Evolutionary conservation across 1,140 invertebrate genomes (phyloP).

Genomic region (Trinorchestia longiramus): DNA sequence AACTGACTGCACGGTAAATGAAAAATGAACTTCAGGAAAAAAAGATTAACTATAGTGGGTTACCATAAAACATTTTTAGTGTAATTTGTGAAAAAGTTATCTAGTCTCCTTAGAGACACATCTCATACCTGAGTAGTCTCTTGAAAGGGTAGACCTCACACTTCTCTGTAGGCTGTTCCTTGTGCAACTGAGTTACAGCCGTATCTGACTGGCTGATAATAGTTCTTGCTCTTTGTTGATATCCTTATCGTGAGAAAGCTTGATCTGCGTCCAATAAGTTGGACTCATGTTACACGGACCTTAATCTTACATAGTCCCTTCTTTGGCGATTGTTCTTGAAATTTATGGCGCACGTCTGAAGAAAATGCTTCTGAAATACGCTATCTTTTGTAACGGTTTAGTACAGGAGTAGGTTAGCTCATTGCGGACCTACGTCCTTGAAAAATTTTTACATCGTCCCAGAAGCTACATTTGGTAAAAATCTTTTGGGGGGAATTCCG

Average conservation of each 20-base stretch:
- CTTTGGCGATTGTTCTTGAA: not conserved
- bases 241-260: not conserved
- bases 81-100: not conserved
- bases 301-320: not conserved
- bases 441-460: not conserved
- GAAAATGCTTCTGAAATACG: not conserved
- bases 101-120: not conserved
- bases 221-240: not conserved
- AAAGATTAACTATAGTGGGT: not conserved
- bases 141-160: not conserved
- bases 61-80: not conserved
- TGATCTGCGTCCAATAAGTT: not conserved
- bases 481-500: not conserved
- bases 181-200: not conserved
- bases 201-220: not conserved
- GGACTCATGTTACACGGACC: not conserved
- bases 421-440: not conserved
- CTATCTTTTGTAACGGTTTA: not conserved
- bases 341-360: not conserved
- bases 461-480: not conserved
- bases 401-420: not conserved
- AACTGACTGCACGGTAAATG: not conserved
- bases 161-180: not conserved
- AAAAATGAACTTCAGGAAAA: not conserved
- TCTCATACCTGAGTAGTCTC: not conserved